A percentile compares a stretch with the other conserved stretches of the same genome.
phyloP scores from a whole-genome alignment of 2,113 vertebrate genomes.

The Elachura formosa region DNA sequence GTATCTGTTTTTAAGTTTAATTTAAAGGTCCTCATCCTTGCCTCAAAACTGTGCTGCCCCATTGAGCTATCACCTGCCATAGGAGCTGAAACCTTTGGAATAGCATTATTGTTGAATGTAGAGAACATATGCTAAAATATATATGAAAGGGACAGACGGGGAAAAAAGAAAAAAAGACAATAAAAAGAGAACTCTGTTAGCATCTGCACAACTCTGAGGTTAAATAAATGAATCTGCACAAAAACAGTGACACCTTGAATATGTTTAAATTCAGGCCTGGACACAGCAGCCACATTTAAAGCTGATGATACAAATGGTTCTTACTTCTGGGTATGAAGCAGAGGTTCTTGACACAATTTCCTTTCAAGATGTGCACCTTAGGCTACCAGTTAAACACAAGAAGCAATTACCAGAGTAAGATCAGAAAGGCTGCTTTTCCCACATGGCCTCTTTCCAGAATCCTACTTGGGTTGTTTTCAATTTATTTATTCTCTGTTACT shows the following conservation, averaged over 20 bases:
- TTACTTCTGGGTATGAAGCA: not conserved
- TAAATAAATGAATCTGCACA: not conserved
- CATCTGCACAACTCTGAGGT: not conserved
- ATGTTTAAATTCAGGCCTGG: not conserved
- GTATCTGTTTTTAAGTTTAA: not conserved
- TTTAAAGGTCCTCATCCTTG: not conserved
- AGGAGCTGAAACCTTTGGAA: not conserved
- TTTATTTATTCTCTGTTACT: not conserved
- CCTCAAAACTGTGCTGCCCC: not conserved
- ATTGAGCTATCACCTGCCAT: not conserved
- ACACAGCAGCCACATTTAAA: not conserved
- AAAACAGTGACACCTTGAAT: not conserved
- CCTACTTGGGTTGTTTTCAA: not conserved
- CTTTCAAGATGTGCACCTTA: not conserved
- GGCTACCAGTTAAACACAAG: not conserved
- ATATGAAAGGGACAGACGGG: not conserved
- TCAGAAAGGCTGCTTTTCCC: not conserved
- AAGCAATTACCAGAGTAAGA: not conserved
- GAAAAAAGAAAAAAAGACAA: rapidly evolving
- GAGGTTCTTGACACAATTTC: not conserved
- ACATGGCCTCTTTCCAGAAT: not conserved
- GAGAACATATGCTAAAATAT: not conserved
- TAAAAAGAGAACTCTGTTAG: not conserved
- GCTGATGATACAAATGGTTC: not conserved
- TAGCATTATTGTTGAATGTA: not conserved